Evolutionary conservation across 2,113 vertebrate species (phyloP).

Genomic region (Turnix velox): DNA sequence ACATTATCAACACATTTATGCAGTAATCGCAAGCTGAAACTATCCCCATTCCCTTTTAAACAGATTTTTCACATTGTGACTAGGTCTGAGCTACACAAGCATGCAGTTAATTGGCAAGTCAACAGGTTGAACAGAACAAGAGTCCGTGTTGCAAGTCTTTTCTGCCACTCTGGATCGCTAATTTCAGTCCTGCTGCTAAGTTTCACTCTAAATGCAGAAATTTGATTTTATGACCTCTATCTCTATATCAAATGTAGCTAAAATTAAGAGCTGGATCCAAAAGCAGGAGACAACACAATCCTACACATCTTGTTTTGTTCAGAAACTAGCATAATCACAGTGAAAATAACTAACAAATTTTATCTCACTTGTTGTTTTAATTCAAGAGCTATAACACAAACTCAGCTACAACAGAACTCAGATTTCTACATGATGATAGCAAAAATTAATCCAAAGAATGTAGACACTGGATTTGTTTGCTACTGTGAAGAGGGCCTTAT

Average conservation of each 20-base stretch:
- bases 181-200: background rate
- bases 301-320: background rate
- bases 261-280: background rate
- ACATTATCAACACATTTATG: background rate
- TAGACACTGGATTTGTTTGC: background rate
- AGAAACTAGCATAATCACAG: background rate
- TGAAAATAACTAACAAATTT: conserved; percentile 13
- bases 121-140: conserved; percentile 6
- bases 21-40: background rate
- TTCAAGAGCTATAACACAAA: conserved; percentile 4
- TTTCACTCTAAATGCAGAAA: conserved; percentile 25
- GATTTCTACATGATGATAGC: background rate
- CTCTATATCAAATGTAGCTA: background rate
- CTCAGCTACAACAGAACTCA: background rate
- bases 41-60: background rate
- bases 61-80: background rate
- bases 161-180: background rate
- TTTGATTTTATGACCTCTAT: background rate
- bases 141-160: background rate
- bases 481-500: background rate
- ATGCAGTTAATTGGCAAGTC: background rate
- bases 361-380: background rate
- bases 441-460: background rate
- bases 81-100: background rate
- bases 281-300: background rate